phyloP scores from a whole-genome alignment of 2,113 vertebrate genomes.

The Pholis gunnellus region DNA sequence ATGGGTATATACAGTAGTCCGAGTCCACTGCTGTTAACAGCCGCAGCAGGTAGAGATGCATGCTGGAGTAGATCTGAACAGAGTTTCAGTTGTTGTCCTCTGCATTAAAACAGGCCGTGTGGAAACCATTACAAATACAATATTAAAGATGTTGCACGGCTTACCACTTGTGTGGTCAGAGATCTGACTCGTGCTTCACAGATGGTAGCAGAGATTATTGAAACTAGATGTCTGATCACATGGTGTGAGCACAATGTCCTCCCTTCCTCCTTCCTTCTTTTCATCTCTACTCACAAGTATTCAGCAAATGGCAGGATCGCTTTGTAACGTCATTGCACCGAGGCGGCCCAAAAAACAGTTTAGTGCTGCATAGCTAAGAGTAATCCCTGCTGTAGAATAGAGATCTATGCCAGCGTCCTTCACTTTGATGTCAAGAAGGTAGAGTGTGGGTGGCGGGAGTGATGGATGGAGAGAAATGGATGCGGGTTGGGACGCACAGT shows the following conservation, averaged over 20 bases:
- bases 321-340: background rate
- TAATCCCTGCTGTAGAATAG: background rate
- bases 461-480: conserved; percentile 41
- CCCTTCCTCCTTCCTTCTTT: background rate
- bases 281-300: background rate
- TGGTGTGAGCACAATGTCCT: background rate
- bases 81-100: background rate
- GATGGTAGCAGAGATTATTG: background rate
- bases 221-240: conserved; percentile 5
- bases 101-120: background rate
- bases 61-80: background rate
- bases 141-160: background rate
- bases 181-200: background rate
- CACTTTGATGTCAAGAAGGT: background rate
- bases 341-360: background rate
- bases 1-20: background rate
- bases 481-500: background rate
- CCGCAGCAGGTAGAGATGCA: conserved; percentile 4
- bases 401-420: conserved; percentile 21
- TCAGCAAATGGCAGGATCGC: background rate
- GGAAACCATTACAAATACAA: background rate
- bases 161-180: background rate
- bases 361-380: background rate
- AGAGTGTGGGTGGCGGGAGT: conserved; percentile 23
- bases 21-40: background rate